Evolutionary conservation across 2,113 vertebrate genomes (phyloP), one percentile per base, ranked within the genome.

Genomic region (Dolichallabes microphthalmus): DNA sequence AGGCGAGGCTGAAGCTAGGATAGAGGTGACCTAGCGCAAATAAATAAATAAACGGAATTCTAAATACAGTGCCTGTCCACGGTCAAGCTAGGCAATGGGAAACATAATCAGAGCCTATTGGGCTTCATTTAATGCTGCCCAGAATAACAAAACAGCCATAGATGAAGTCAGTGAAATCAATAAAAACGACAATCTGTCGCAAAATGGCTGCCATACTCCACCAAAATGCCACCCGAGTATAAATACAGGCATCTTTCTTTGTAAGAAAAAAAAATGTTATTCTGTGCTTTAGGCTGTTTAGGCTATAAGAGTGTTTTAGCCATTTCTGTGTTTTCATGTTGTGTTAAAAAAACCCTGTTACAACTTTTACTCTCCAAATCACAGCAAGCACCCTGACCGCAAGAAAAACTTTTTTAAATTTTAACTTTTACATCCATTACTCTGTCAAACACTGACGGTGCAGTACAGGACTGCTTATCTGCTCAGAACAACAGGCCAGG

Each of bases 381-480:
- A 58, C 66, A 57, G 69, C 77, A 87, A 83, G 82, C 58, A 86
- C 11, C 77, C 19, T 75, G 35, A 81, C 52, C 66, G 71, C 86
- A 81, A 80, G 64, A 74, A n/a, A 27, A 61, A 30, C 39, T 78
- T 68, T 77, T 50, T n/a, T 52, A 61, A 76, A 30, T n/a, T n/a
- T n/a, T 55, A 85, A 89, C 81, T 84, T 80, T 61, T 83, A 80
- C 80, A 82, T 57, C 5, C 87, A n/a, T 83, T 82, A 83, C 13
- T 60, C 64, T 52, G 32, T 69, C 25, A 82, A 80, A 58, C 81
- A 71, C 66, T 63, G 75, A 82, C 83, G 85, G 53, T 68, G 74
- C 83, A 86, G 69, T n/a, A 27, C 39, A 85, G 71, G 78, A 83
- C 84, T 58, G 76, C 83, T 89, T 89, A 89, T 89, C 88, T 81